Percentiles rank a stretch among this genome's conserved stretches.
phyloP scores from a whole-genome alignment of 2,113 vertebrate species.

The Poecilia latipinna region DNA sequence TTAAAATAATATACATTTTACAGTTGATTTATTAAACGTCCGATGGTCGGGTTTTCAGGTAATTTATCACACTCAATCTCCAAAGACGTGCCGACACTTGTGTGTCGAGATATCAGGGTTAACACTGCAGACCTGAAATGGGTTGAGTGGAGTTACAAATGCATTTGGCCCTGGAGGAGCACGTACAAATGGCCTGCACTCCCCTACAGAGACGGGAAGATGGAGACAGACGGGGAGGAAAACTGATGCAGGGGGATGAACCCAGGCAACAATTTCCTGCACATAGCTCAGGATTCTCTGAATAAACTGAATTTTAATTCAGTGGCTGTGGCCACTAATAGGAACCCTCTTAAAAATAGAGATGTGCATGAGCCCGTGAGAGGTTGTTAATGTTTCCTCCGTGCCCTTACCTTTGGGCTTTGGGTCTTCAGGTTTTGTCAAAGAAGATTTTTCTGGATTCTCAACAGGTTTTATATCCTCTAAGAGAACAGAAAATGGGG shows the following conservation, averaged over 20 bases:
- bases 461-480: slow-evolving; percentile 69
- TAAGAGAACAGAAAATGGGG: slow-evolving; percentile 39
- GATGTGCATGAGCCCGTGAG: slow-evolving; percentile 28
- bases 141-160: slow-evolving; percentile 61
- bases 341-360: slow-evolving; percentile 59
- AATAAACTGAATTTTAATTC: slow-evolving; percentile 68
- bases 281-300: slow-evolving; percentile 38
- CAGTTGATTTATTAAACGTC: slow-evolving; percentile 80
- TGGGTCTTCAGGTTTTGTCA: slow-evolving; percentile 70
- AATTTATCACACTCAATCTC: slow-evolving; percentile 81
- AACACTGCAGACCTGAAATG: slow-evolving; percentile 53
- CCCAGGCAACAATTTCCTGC: slow-evolving; percentile 46
- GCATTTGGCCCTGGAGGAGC: slow-evolving; percentile 67
- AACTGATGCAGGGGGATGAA: slow-evolving; percentile 38
- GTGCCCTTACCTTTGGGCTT: slow-evolving; percentile 80
- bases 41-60: slow-evolving; percentile 69
- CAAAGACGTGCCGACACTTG: slow-evolving; percentile 68
- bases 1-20: slow-evolving; percentile 70
- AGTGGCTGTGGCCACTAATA: slow-evolving; percentile 68
- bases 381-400: slow-evolving; percentile 22
- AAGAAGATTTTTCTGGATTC: slow-evolving; percentile 65
- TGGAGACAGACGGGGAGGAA: slow-evolving; percentile 41
- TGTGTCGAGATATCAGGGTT: slow-evolving; percentile 76
- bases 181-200: slow-evolving; percentile 37
- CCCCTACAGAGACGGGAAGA: slow-evolving; percentile 49